phyloP scores from a whole-genome alignment of 2,113 vertebrate genomes.

The Phyllopteryx taeniolatus region DNA sequence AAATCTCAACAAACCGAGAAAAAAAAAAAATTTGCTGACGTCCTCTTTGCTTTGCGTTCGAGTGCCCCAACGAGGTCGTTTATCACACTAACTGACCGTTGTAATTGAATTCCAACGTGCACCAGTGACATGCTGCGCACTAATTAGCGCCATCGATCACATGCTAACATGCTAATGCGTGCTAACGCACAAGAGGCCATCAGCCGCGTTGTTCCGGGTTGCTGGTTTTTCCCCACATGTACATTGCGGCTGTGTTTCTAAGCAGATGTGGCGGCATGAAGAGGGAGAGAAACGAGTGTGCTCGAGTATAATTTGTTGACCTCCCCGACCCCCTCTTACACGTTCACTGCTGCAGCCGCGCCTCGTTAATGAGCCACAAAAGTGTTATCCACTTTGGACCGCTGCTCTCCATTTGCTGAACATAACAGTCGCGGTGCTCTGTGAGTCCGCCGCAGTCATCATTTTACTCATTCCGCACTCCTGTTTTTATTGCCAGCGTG shows the following conservation, averaged over 20 bases:
- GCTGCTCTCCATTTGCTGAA: constrained; percentile 1
- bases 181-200: neutral
- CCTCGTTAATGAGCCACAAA: constrained; percentile 2
- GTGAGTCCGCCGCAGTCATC: constrained; percentile 4
- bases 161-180: neutral
- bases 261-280: neutral
- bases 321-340: neutral
- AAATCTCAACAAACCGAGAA: neutral
- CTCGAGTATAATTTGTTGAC: neutral
- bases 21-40: neutral
- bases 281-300: neutral
- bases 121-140: constrained; percentile 7
- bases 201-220: neutral
- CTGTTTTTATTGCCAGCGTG: neutral
- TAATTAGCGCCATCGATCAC: constrained; percentile 4
- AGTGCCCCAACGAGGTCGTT: neutral
- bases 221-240: neutral
- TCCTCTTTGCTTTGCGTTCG: neutral
- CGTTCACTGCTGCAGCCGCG: neutral
- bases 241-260: neutral
- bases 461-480: constrained; percentile 1
- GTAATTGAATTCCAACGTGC: constrained; percentile 8
- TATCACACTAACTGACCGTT: neutral
- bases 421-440: neutral
- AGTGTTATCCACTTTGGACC: neutral